phyloP scores from a whole-genome alignment of 2,113 vertebrate species.

The Corvus hawaiiensis region DNA sequence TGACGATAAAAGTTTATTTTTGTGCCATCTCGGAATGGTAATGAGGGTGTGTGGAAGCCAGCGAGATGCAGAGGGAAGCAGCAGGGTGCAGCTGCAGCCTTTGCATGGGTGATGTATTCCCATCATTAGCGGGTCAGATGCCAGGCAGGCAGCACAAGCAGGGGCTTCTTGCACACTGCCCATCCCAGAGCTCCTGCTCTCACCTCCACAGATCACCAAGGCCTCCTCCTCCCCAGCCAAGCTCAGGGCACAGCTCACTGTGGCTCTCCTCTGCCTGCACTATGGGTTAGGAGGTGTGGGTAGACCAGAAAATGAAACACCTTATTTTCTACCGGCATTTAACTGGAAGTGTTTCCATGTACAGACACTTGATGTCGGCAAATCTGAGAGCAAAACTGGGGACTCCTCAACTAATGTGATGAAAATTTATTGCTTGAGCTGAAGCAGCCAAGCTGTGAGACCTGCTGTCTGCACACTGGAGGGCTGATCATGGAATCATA shows the following conservation, averaged over 20 bases:
- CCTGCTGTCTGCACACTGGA: background rate
- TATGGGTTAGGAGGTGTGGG: background rate
- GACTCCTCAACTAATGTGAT: background rate
- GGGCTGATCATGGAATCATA: background rate
- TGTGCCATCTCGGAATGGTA: background rate
- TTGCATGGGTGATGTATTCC: background rate
- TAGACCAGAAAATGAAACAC: background rate
- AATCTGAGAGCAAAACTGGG: background rate
- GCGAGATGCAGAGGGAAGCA: background rate
- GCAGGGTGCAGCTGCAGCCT: background rate
- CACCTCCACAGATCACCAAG: fast-evolving
- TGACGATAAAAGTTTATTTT: constrained; percentile 13
- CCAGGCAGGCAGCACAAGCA: background rate
- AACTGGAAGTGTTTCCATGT: background rate
- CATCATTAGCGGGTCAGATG: background rate
- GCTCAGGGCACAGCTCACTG: background rate
- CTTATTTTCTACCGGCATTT: background rate
- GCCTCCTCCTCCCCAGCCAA: background rate
- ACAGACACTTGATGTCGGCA: background rate
- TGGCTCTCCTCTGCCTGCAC: background rate
- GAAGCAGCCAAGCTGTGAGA: background rate
- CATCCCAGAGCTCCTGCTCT: background rate
- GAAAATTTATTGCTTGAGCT: background rate
- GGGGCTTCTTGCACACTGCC: background rate
- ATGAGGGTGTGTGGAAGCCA: constrained; percentile 20